Evolutionary conservation across 2,888 invertebrate genomes (phyloP), one percentile per base, ranked within the genome.

Genomic region (Agrenia bidenticulata): DNA sequence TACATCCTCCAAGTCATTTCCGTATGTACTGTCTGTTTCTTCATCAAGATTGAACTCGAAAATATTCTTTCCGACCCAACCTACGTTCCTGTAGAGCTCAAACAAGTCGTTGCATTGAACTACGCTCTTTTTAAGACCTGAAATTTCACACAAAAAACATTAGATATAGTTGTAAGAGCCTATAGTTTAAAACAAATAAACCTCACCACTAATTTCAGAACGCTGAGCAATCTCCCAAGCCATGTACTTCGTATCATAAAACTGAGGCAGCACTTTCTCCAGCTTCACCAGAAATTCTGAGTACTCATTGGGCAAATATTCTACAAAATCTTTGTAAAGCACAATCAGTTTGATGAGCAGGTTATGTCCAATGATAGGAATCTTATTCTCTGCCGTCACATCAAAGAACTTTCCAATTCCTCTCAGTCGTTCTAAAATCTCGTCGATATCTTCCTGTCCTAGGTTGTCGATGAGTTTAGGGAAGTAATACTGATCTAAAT

Each of bases 231-330:
- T 39, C n/a, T 64, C 59, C 26, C 27, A 26, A 15, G 67, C 65
- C 5, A 70, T 50, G n/a, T 59, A 57, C 27, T 70, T 70, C 2
- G 70, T 67, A 41, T 70, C 70, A 42, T 67, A 67, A 26, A 70
- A 61, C 23, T 59, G 5, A 7, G 55, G 56, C 13, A 70, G 51
- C 2, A 56, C 1, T 1, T 42, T 23, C 9, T 15, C 17, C 2
- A 67, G 56, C 13, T 51, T 61, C 4, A 27, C 41, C 9, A 54
- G 26, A 51, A 41, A 67, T 17, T 56, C 24, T 1, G 50, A 17
- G 23, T 37, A 63, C 4, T 49, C 42, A 17, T 62, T 41, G 1
- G 70, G 70, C 24, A 70, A 65, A 61, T 51, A 63, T 17, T 63
- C 62, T 2, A 70, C 51, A 51, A 70, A 66, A 54, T 67, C 67